Base-by-base conservation (phyloP, 92 coral and sea anemone genomes). In the Phenganax subtilis region DNA sequence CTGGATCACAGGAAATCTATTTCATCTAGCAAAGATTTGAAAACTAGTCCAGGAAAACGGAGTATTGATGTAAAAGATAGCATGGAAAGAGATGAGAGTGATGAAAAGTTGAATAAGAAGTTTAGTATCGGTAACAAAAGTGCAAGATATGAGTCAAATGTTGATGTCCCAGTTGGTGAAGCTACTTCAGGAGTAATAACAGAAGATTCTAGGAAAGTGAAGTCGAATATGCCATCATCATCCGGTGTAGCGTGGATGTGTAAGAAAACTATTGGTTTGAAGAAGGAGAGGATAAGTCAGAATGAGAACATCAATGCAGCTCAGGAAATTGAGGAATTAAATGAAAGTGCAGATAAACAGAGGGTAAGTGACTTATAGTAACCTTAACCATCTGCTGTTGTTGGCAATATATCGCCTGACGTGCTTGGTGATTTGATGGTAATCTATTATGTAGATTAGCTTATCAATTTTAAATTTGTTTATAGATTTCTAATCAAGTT, bases 401-500 rank as follows among this genome's bases (percentile, higher is more conserved):
- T 54, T 53, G 25, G 25, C 25, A 20, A 20, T 20, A 20, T 20
- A 20, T 20, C 14, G 12, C 57, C 30, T 56, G 47, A 7, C 65
- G 3, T 20, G 25, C 25, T 20, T 20, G 25, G 25, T 20, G 25
- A 20, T 20, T 20, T 20, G 25, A 20, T 20, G 25, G 25, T 20
- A 20, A 20, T 20, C 25, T 20, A 20, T 20, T 20, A 20, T 20
- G 25, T 29, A 57, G 60, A 54, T 78, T 78, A 78, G 25, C 51
- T 37, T 10, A 6, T 25, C 25, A 29, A 69, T 44, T 25, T 51
- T 2, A 7, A 3, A 27, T 57, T 47, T 57, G 31, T 44, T 64
- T 80, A 44, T 80, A 72, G 72, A 74, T 47, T 66, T 51, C 20
- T 51, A 72, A 78, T 25, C 69, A 63, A 52, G 57, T 75, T 61